These are phyloP conservation scores for Nasonovia ribisnigri DNA, from an alignment of 2,888 invertebrate genomes.

Conservation along the genomic window DNA sequence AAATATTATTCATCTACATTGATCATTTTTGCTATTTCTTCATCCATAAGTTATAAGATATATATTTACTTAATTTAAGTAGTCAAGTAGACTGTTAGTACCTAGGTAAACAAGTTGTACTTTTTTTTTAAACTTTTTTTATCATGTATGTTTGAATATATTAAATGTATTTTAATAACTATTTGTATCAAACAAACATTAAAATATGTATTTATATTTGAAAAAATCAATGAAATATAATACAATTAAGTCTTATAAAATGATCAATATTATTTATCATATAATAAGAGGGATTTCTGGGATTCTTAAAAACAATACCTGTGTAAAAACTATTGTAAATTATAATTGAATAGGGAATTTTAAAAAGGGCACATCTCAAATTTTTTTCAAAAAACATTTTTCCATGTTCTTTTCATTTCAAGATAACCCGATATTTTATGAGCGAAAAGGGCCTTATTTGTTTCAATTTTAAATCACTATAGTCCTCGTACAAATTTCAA, in stretches of 20 bases:
- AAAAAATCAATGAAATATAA: background rate
- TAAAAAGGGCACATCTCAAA: too few species aligned
- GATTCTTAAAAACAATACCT: too few species aligned
- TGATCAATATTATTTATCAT: background rate
- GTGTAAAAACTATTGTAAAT: too few species aligned
- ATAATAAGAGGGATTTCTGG: background rate
- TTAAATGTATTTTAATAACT: background rate
- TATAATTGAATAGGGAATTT: too few species aligned
- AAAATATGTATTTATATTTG: background rate
- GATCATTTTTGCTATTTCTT: background rate
- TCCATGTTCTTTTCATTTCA: too few species aligned
- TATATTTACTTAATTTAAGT: background rate
- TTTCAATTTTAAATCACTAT: too few species aligned
- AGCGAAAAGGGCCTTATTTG: too few species aligned
- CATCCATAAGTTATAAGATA: background rate
- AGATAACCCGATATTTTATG: too few species aligned
- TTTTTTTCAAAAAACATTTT: too few species aligned
- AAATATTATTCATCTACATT: background rate
- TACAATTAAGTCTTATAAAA: background rate
- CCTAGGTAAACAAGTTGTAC: background rate
- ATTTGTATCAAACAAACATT: background rate
- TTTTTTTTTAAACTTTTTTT: background rate
- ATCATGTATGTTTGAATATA: background rate
- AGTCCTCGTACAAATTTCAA: too few species aligned
- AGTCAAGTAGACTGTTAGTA: background rate